These are phyloP conservation scores for Ophion ellenae DNA, from an alignment of 2,888 invertebrate species.

Conservation along the genomic window DNA sequence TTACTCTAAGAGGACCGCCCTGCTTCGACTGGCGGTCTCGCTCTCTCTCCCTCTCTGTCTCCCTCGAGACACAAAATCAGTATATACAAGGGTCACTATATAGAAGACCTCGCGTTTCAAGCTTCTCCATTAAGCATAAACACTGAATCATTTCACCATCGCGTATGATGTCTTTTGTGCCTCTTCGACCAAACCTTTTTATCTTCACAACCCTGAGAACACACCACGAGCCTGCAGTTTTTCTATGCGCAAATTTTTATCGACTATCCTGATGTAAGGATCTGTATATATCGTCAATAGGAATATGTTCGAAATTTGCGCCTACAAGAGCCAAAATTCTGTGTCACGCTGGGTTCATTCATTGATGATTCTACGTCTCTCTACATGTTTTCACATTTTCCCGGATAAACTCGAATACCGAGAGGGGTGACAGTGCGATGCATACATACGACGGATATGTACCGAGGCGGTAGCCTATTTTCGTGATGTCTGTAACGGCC, in stretches of 20 bases:
- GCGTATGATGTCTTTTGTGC: no score
- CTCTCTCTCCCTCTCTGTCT: background rate
- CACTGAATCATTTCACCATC: slow-evolving; percentile 18
- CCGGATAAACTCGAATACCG: slow-evolving; percentile 34
- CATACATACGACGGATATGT: slow-evolving; percentile 23
- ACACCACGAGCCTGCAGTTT: no score
- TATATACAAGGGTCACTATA: slow-evolving; percentile 19
- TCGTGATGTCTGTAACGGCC: slow-evolving; percentile 14
- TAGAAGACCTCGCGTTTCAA: slow-evolving; percentile 25
- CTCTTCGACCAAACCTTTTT: no score
- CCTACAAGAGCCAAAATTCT: background rate
- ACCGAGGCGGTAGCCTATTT: slow-evolving; percentile 25
- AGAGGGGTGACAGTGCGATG: slow-evolving; percentile 11
- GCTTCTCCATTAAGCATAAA: slow-evolving; percentile 6
- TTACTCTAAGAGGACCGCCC: slow-evolving; percentile 18
- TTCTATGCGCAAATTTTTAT: no score
- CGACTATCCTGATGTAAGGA: no score
- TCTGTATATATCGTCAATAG: background rate
- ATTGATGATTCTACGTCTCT: background rate
- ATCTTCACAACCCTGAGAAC: no score
- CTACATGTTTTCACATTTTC: background rate
- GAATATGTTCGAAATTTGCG: background rate
- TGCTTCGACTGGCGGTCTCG: background rate
- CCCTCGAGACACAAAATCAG: slow-evolving; percentile 17
- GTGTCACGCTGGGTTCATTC: no score